Percentiles rank a stretch among this genome's conserved stretches.
These are phyloP conservation scores for Daubentonia madagascariensis DNA, from an alignment of 2,113 vertebrate genomes.

Conservation along the genomic window DNA sequence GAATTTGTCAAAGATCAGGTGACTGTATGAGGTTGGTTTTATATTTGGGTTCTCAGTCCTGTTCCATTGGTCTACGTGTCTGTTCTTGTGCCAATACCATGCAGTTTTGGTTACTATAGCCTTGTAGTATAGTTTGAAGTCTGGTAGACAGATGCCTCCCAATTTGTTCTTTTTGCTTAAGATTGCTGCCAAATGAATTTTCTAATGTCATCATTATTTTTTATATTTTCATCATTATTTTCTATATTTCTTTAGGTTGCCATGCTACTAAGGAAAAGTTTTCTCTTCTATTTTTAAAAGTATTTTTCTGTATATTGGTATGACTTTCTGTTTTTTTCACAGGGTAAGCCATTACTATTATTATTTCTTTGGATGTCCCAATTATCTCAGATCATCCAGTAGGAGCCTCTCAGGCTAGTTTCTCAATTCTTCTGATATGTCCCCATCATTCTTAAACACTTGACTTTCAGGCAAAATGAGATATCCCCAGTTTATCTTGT, in stretches of 20 bases:
- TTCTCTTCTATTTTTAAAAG: not conserved
- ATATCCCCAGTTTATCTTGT: not conserved
- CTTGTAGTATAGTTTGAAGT: too few relatives aligned
- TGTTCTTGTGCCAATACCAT: too few relatives aligned
- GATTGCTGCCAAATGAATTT: not conserved
- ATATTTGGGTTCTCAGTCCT: too few relatives aligned
- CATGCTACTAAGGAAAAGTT: constrained; percentile 2
- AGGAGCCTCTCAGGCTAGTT: not conserved
- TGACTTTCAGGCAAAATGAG: not conserved
- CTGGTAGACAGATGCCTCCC: too few relatives aligned
- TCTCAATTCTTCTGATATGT: not conserved
- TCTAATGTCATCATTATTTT: not conserved
- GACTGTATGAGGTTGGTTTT: too few relatives aligned
- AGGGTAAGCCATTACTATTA: not conserved
- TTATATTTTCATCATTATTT: not conserved
- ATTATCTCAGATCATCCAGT: not conserved
- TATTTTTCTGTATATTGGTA: not conserved
- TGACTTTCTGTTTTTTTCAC: not conserved
- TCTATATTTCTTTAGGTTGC: not conserved
- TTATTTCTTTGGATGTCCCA: not conserved
- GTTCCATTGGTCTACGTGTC: too few relatives aligned
- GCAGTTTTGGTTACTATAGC: too few relatives aligned
- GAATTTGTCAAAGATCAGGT: too few relatives aligned
- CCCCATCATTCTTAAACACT: not conserved
- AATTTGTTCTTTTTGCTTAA: too few relatives aligned